Conservation (phyloP, 2,888 invertebrate species). For the Horisme vitalbata region DNA sequence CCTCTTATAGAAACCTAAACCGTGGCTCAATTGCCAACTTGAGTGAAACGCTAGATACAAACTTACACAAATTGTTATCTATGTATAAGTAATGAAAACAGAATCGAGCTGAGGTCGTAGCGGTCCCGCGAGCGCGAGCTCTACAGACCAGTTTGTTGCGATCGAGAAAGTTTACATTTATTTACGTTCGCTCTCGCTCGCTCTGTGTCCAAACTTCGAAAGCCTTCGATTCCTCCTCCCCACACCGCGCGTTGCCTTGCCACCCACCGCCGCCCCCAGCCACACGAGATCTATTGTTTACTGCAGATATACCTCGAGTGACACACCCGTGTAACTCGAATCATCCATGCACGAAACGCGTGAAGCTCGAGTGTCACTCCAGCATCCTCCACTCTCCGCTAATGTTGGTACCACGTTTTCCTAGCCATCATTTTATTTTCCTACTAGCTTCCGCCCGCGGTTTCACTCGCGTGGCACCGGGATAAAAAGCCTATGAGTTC, state of each 20-base stretch:
- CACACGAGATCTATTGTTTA: slow-evolving; percentile 42
- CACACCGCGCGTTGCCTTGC: slow-evolving; percentile 13
- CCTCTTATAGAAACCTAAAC: too few species aligned
- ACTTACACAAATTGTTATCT: too few species aligned
- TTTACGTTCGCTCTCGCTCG: slow-evolving; percentile 42
- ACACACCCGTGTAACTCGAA: slow-evolving; percentile 38
- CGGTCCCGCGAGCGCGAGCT: slow-evolving; percentile 17
- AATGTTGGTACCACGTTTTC: not conserved
- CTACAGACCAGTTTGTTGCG: slow-evolving; percentile 40
- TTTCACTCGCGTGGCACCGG: too few species aligned
- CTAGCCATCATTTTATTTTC: too few species aligned
- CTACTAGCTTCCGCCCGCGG: too few species aligned
- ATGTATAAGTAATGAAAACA: not conserved
- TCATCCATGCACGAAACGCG: slow-evolving; percentile 29
- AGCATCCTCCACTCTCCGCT: slow-evolving; percentile 6
- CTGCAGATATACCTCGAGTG: slow-evolving; percentile 35
- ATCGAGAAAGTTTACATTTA: slow-evolving; percentile 49
- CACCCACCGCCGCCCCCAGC: slow-evolving; percentile 25
- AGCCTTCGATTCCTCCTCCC: slow-evolving; percentile 38
- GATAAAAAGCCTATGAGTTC: too few species aligned
- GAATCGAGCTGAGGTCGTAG: slow-evolving; percentile 9
- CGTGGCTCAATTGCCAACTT: too few species aligned
- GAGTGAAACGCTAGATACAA: too few species aligned
- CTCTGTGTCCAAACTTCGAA: slow-evolving; percentile 46
- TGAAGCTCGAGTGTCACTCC: slow-evolving; percentile 30